Conservation (phyloP, 2,888 invertebrate species). For the Caenorhabditis japonica region DNA sequence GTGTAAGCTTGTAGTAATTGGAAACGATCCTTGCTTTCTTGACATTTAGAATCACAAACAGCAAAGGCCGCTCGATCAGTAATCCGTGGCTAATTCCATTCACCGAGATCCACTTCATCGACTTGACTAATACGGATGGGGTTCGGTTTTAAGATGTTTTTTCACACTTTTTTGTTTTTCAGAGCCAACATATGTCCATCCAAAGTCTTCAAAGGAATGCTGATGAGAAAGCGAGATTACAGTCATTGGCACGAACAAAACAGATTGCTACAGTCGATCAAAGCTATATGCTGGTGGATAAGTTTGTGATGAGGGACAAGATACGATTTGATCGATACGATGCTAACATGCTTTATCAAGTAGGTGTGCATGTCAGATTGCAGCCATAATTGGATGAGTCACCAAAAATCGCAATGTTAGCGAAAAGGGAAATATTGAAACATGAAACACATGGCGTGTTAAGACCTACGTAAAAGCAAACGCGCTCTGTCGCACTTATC, state of each 20-base stretch:
- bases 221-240: conserved; percentile 41
- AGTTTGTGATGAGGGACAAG: conserved; percentile 65
- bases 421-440: too few relatives aligned
- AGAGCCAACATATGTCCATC: conserved; percentile 68
- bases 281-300: conserved; percentile 64
- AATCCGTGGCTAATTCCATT: conserved; percentile 72
- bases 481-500: too few relatives aligned
- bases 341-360: conserved; percentile 65
- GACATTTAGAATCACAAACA: conserved; percentile 7
- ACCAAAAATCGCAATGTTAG: too few relatives aligned
- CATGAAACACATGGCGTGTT: too few relatives aligned
- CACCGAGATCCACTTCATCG: conserved; percentile 58
- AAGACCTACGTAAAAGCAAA: too few relatives aligned
- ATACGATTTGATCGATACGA: conserved; percentile 70
- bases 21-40: too few relatives aligned
- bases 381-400: neutral
- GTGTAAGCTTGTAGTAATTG: conserved; percentile 58
- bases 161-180: conserved; percentile 4
- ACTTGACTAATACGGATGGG: conserved; percentile 54
- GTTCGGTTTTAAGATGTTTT: neutral
- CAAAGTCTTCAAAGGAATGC: conserved; percentile 64
- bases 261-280: conserved; percentile 70
- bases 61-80: conserved; percentile 57
- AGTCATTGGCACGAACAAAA: conserved; percentile 17
- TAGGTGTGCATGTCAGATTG: conserved; percentile 12